Evolutionary conservation across 2,113 vertebrate species (phyloP), one percentile per base, ranked within the genome.

Genomic region (Etheostoma spectabile): DNA sequence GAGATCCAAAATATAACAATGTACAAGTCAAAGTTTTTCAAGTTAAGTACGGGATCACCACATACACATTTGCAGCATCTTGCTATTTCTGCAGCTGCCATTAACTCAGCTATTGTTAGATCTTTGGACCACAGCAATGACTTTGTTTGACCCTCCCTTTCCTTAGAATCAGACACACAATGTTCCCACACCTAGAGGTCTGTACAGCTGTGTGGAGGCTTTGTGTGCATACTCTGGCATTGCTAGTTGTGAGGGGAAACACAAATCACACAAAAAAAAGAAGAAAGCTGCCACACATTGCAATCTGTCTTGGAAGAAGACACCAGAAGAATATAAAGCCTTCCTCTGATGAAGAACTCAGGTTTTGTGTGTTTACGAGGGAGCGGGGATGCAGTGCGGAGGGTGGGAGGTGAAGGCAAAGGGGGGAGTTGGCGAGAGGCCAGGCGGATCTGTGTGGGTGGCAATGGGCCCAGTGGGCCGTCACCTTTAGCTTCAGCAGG

Each of bases 401-500:
- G 13, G 24, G 45, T 16, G 30, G 46, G 27, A 42, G 11, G 27
- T 21, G 0, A 13, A 6, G 49, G 6, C 13, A 8, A 18, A 19
- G 21, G 18, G 69, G 19, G 1, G 38, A 24, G 48, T 12, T 62
- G 76, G 64, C 70, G 35, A 38, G 35, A 12, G 66, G 57, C 48
- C 72, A 0, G 63, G 46, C 64, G 0, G 4, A 83, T 87, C 33
- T 81, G 80, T 3, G 78, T 80, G 66, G 80, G 83, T 30, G 64
- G 68, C 48, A 49, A 56, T 6, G 21, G 56, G 77, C 74, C 80
- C 78, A 33, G 22, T 48, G 84, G 77, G 77, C 53, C 66, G 21
- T 61, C 53, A 84, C 86, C 78, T 83, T 84, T 82, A 42, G 53
- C 45, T 24, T 65, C 35, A 2, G 61, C 33, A 24, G 78, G 80